These are phyloP conservation scores for Dinocampus coccinellae DNA, from an alignment of 2,888 invertebrate species.

Conservation along the genomic window DNA sequence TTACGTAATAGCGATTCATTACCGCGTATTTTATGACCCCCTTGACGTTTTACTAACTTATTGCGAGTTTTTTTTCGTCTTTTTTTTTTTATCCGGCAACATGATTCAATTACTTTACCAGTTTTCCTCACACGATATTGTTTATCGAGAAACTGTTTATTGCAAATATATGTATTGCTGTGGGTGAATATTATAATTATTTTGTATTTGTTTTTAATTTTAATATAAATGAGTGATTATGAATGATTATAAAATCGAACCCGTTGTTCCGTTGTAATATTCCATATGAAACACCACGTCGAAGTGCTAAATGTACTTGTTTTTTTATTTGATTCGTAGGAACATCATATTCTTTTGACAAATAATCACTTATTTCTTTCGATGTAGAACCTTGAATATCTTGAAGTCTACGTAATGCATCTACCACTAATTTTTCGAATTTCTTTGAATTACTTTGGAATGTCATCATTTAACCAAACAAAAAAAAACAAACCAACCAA, in stretches of 20 bases:
- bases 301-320: constrained; percentile 58
- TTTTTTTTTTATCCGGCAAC: constrained; percentile 9
- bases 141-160: constrained; percentile 8
- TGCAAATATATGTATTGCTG: constrained; percentile 13
- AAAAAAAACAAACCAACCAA: no score
- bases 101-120: constrained; percentile 15
- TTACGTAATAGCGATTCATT: constrained; percentile 11
- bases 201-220: no score
- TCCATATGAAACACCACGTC: constrained; percentile 61
- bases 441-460: constrained; percentile 50
- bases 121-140: constrained; percentile 26
- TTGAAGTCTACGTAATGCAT: constrained; percentile 61
- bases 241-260: constrained; percentile 45
- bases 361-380: constrained; percentile 62
- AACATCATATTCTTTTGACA: constrained; percentile 59
- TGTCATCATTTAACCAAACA: constrained; percentile 39
- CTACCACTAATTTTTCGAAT: constrained; percentile 60
- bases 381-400: constrained; percentile 60
- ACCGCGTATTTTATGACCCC: background rate
- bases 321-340: constrained; percentile 51
- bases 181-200: background rate
- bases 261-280: constrained; percentile 59
- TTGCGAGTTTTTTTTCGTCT: background rate
- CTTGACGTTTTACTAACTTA: constrained; percentile 1
- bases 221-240: background rate